Evolutionary conservation across 2,797 vertebrate species (phyloP), one percentile per base, ranked within the genome.

Genomic region (Amblyopsis hoosieri): DNA sequence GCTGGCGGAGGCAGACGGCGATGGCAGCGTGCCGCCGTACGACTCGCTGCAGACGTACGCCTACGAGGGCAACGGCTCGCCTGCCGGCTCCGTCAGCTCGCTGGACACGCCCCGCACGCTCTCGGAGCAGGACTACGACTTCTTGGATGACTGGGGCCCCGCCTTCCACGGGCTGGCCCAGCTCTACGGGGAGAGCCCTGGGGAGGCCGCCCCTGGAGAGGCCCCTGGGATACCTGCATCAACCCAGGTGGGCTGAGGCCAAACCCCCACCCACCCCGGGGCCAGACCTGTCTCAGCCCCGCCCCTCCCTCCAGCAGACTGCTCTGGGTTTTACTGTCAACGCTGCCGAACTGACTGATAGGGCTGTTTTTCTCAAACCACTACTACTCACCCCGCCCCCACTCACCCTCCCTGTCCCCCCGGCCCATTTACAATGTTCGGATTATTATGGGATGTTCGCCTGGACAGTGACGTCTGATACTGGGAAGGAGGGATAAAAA

Each of bases 31-130:
- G 9, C 97, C 97, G 2, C 97, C 97, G 0, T 99, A 99, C 56
- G 98, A 99, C 89, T 99, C 96, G 11, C 91, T 99, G 52, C 97
- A 99, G 89, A 98, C 97, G 76, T 99, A 98, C 0, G 97, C 96
- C 15, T 99, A 95, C n/a, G 98, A 99, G 82, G 98, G 98, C 54
- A 94, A 95, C 76, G 92, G 96, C 23, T 99, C 98, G 0, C 94
- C 94, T 61, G 90, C 94, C 3, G 97, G 96, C 7, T 95, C 97
- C 57, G 90, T 99, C 90, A 99, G 98, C 80, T 97, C 96, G 0
- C 84, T 99, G 75, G 97, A 97, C 83, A 96, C 97, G 49, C 89
- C 89, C 1, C 93, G 92, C 0, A 93, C 93, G 2, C 94, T 93
- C 3, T 97, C 95, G 3, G 96, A 98, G 86, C 94, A 97, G 92